Base-by-base conservation (phyloP, 2,888 invertebrate species). In the Drosophila birchii region DNA sequence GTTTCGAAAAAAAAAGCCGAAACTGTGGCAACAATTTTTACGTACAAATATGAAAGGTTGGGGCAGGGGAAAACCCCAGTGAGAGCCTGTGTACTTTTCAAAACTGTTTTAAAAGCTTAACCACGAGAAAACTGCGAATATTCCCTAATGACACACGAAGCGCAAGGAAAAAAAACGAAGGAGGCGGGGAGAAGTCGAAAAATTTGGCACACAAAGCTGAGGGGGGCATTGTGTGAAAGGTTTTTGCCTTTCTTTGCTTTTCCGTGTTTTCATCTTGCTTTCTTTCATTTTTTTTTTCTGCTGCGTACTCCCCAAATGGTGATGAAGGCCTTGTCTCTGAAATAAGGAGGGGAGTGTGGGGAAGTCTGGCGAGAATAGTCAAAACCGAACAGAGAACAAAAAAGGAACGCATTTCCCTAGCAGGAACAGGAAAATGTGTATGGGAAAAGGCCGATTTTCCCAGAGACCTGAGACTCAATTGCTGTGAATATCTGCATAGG, bases 71-170 rank as follows among this genome's bases (percentile, higher is more conserved):
- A 38, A 38, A 11, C 26, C 29, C 29, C 23, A 3, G 9, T 23
- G 47, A 39, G 45, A 23, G 55, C 29, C 70, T 70, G 81, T 78
- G 84, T 84, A 83, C 87, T 79, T 86, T 88, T 70, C 71, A 86
- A 83, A 86, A 86, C 89, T 78, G 84, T 86, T 86, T 86, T 86
- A 80, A 89, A 88, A 86, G 84, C 86, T 89, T 86, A 86, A 88
- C 89, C 89, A 89, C 79, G 64, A 79, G 68, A 86, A 82, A 81
- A 81, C 76, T 80, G 87, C 70, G 85, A 78, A 86, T 78, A 88
- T 88, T 89, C 90, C 90, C 86, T 86, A 86, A 89, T 89, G 86
- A 86, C 81, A 76, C 74, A 53, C 51, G 51, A 23, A 53, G 7
- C 29, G 5, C 2, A 20, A 6, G 23, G 16, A 51, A 51, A 51